Conservation (phyloP, 2,113 vertebrate genomes). For the Emberiza fucata region DNA sequence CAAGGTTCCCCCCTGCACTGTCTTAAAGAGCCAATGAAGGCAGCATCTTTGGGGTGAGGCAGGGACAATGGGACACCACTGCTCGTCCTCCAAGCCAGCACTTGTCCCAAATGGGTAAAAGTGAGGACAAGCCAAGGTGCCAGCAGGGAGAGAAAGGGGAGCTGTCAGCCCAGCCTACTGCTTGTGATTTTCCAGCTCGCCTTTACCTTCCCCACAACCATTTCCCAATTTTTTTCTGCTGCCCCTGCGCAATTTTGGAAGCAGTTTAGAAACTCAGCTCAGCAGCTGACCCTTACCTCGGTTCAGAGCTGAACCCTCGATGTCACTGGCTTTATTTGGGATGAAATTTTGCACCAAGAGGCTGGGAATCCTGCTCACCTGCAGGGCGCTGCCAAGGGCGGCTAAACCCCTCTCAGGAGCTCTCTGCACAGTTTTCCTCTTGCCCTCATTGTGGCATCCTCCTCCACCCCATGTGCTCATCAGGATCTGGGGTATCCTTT, state of each 20-base stretch:
- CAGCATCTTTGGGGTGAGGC: background rate
- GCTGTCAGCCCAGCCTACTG: background rate
- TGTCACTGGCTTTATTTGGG: background rate
- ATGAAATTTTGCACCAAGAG: background rate
- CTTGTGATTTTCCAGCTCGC: background rate
- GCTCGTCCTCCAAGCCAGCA: background rate
- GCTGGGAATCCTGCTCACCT: background rate
- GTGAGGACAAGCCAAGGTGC: background rate
- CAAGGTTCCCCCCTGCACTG: background rate
- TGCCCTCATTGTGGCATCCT: rapidly evolving
- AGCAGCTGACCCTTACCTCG: background rate
- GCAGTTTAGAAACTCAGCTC: background rate
- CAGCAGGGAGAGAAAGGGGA: background rate
- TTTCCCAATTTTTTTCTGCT: background rate
- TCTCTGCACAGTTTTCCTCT: background rate
- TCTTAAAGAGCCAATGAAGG: background rate
- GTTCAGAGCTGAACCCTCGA: background rate
- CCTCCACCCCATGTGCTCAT: background rate
- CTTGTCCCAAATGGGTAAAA: background rate
- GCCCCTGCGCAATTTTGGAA: background rate
- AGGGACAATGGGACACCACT: background rate
- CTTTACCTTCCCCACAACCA: background rate
- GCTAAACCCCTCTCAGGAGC: background rate
- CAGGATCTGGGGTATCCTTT: rapidly evolving
- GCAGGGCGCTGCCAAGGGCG: rapidly evolving